Conservation (phyloP, 2,797 vertebrate genomes). For the Melanotaenia trifasciata region DNA sequence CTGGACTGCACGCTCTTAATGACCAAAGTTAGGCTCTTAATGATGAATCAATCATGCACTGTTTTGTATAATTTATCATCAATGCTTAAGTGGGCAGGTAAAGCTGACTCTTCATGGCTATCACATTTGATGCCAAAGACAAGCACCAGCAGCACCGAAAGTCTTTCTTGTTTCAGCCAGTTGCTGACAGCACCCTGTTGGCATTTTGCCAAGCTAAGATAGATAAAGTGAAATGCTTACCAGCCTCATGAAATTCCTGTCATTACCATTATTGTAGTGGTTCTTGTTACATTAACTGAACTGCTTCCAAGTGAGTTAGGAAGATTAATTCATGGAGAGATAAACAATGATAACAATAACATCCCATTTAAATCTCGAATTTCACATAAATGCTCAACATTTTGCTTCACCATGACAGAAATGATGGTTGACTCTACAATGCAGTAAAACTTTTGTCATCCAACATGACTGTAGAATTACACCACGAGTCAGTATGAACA, state of each 20-base stretch:
- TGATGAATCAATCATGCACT: slow-evolving; percentile 13
- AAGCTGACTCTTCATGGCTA: slow-evolving; percentile 26
- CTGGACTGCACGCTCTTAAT: no score
- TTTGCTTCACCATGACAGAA: not conserved
- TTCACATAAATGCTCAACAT: no score
- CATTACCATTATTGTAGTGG: slow-evolving; percentile 11
- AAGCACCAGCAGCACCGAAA: slow-evolving; percentile 36
- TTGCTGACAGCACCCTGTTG: slow-evolving; percentile 44
- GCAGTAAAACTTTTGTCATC: not conserved
- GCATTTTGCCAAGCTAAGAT: slow-evolving; percentile 54
- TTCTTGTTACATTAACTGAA: slow-evolving; percentile 24
- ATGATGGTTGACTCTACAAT: not conserved
- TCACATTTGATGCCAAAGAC: slow-evolving; percentile 39
- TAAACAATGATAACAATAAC: not conserved
- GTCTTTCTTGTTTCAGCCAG: slow-evolving; percentile 46
- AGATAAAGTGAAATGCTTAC: slow-evolving; percentile 32
- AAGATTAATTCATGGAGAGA: not conserved
- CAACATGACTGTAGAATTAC: not conserved
- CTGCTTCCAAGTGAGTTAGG: not conserved
- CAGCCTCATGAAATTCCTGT: slow-evolving; percentile 16
- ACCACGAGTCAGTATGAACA: not conserved
- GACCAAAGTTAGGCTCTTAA: not conserved
- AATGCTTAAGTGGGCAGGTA: slow-evolving; percentile 31
- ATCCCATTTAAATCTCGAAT: no score
- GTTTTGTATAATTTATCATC: slow-evolving; percentile 34